Conservation (phyloP, 2,888 invertebrate species). For the Cheilosia variabilis region DNA sequence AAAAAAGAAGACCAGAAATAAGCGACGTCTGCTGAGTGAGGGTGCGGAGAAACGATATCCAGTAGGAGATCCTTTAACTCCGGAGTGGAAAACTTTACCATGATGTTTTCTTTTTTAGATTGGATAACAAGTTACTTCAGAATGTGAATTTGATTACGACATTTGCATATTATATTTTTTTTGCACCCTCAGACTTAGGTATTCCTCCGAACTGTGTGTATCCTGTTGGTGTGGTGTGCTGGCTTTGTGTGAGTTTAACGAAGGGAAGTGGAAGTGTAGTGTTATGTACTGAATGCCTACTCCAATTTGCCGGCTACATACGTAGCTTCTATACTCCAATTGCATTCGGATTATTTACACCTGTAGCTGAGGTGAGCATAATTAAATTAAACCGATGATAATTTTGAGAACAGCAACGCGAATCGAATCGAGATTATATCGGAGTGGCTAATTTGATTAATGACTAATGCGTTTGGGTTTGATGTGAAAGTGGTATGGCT, state of each 20-base stretch:
- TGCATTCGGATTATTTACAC: slow-evolving; percentile 38
- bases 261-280: slow-evolving; percentile 1
- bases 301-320: slow-evolving; percentile 26
- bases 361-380: slow-evolving; percentile 41
- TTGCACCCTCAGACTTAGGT: slow-evolving; percentile 47
- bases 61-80: slow-evolving; percentile 57
- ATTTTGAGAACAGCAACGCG: slow-evolving; percentile 38
- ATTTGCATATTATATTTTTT: slow-evolving; percentile 81
- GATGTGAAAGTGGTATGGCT: slow-evolving; percentile 5
- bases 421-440: slow-evolving; percentile 46
- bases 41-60: slow-evolving; percentile 47
- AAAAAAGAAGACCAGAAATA: slow-evolving; percentile 39
- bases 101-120: slow-evolving; percentile 69
- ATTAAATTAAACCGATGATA: slow-evolving; percentile 52
- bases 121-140: slow-evolving; percentile 83
- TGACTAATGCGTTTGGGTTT: slow-evolving; percentile 4
- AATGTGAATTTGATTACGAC: slow-evolving; percentile 84
- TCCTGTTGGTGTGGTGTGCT: neutral
- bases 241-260: neutral
- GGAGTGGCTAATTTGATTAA: slow-evolving; percentile 32
- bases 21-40: slow-evolving; percentile 52
- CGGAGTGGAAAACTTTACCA: slow-evolving; percentile 64
- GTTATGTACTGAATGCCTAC: neutral
- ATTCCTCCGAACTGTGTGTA: slow-evolving; percentile 14
- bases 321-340: slow-evolving; percentile 15